Evolutionary conservation across 2,888 invertebrate species (phyloP).

Genomic region (Drosophila kuntzei): DNA sequence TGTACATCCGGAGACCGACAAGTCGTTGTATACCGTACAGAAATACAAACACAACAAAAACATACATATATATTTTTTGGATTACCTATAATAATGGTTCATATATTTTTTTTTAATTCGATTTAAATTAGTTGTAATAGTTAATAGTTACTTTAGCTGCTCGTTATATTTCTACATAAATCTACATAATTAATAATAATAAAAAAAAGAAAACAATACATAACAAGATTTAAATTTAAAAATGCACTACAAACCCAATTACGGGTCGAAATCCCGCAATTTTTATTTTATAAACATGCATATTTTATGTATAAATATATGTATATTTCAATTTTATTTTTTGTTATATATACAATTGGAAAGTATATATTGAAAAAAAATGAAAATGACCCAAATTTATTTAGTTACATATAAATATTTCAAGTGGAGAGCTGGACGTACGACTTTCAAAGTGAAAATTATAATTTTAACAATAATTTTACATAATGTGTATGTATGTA

Average conservation of each 20-base stretch:
- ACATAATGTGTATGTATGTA: conserved; percentile 33
- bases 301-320: conserved; percentile 15
- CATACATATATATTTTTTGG: conserved; percentile 32
- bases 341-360: neutral
- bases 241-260: neutral
- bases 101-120: conserved; percentile 47
- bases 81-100: conserved; percentile 34
- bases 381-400: conserved; percentile 11
- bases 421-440: conserved; percentile 9
- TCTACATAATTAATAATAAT: conserved; percentile 7
- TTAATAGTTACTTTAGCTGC: conserved; percentile 69
- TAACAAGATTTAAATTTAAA: conserved; percentile 3
- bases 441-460: conserved; percentile 32
- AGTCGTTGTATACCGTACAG: conserved; percentile 2
- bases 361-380: conserved; percentile 9
- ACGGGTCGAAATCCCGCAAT: neutral
- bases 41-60: neutral
- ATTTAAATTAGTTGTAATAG: conserved; percentile 65
- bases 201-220: neutral
- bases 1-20: conserved; percentile 7
- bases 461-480: conserved; percentile 44
- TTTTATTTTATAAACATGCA: conserved; percentile 19
- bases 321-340: neutral
- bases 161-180: conserved; percentile 58
- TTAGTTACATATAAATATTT: conserved; percentile 5